phyloP scores from a whole-genome alignment of 2,888 invertebrate genomes.

The Thymelicus sylvestris region DNA sequence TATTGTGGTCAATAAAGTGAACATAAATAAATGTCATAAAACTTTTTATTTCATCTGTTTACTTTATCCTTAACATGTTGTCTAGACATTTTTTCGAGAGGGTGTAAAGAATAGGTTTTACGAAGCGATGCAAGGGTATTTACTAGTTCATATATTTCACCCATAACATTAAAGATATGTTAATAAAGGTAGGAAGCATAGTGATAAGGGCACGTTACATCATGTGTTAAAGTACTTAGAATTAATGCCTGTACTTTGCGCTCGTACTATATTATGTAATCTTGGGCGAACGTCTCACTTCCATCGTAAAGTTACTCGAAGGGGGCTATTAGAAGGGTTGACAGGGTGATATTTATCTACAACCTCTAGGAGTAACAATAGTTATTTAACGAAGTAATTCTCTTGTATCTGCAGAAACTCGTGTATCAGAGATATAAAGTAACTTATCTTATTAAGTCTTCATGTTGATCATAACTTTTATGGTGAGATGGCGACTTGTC shows the following conservation, averaged over 20 bases:
- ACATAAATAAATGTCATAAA: no score
- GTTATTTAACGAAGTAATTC: constrained; percentile 35
- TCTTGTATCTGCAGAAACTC: constrained; percentile 20
- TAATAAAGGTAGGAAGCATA: background rate
- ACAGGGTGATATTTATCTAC: constrained; percentile 51
- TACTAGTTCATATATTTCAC: no score
- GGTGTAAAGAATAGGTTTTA: no score
- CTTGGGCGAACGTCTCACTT: constrained; percentile 23
- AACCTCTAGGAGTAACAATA: constrained; percentile 39
- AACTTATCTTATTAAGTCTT: constrained; percentile 35
- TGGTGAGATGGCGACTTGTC: constrained; percentile 5
- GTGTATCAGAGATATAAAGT: constrained; percentile 18
- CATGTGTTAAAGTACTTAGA: constrained; percentile 10
- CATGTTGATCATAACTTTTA: constrained; percentile 34
- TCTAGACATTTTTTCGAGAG: no score
- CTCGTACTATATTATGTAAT: constrained; percentile 23
- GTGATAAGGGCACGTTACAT: background rate
- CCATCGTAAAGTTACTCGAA: constrained; percentile 31
- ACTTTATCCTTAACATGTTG: no score
- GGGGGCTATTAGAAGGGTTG: constrained; percentile 51
- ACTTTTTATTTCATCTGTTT: no score
- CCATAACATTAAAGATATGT: background rate
- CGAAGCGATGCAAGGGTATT: no score
- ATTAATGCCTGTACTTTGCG: constrained; percentile 16
- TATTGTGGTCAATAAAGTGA: no score